Percentiles rank a stretch among this genome's conserved stretches.
phyloP scores from a whole-genome alignment of 2,888 invertebrate species.

The Ophion slaviceki region DNA sequence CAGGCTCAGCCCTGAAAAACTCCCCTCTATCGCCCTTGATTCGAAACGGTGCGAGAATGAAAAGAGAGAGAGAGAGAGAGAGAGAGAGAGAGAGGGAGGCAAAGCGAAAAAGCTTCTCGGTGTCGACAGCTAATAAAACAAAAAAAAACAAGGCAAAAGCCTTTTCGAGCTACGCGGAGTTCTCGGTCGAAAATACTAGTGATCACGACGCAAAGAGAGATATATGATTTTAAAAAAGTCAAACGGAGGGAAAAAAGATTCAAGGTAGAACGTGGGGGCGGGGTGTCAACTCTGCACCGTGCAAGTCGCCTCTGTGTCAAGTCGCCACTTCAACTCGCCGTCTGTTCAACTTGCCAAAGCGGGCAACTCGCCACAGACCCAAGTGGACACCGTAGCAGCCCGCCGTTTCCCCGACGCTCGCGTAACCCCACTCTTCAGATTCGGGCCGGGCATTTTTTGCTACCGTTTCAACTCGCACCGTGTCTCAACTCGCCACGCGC shows the following conservation, averaged over 20 bases:
- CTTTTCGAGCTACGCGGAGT: conserved; percentile 52
- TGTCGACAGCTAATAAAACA: conserved; percentile 62
- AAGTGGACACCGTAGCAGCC: too few species aligned
- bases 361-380: too few species aligned
- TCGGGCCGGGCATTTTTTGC: too few species aligned
- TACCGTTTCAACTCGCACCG: too few species aligned
- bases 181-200: conserved; percentile 52
- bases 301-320: too few species aligned
- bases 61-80: conserved; percentile 8
- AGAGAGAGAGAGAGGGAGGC: conserved; percentile 2
- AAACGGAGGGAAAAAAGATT: conserved; percentile 8
- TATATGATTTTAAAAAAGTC: conserved; percentile 18
- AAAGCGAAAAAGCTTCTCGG: conserved; percentile 42
- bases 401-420: too few species aligned
- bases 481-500: too few species aligned
- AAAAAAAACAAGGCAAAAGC: conserved; percentile 54
- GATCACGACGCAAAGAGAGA: conserved; percentile 53
- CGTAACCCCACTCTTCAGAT: too few species aligned
- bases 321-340: too few species aligned
- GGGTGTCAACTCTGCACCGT: too few species aligned
- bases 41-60: conserved; percentile 8
- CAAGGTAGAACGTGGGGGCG: conserved; percentile 21
- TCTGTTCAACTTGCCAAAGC: too few species aligned
- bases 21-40: background rate
- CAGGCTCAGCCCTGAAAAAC: background rate